Conservation (phyloP, 2,797 vertebrate genomes). For the Yasuhikotakia modesta region DNA sequence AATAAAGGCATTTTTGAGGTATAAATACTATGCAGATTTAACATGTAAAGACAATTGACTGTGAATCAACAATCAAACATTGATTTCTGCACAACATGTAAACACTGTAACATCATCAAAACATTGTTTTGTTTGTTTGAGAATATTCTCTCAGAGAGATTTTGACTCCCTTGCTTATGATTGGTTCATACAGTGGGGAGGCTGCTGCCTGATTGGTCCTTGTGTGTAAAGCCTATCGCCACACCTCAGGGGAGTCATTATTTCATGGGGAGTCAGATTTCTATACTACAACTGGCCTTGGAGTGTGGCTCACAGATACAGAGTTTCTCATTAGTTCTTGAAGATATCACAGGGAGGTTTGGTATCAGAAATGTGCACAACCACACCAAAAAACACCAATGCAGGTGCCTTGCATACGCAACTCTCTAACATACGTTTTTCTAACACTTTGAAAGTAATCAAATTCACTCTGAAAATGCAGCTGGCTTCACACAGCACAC, state of each 20-base stretch:
- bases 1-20: too few species aligned
- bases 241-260: too few species aligned
- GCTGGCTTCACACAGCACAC: slow-evolving; percentile 68
- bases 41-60: not conserved
- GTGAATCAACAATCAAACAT: not conserved
- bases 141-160: too few species aligned
- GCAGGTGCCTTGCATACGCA: slow-evolving; percentile 64
- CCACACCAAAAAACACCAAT: slow-evolving; percentile 53
- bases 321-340: slow-evolving; percentile 39
- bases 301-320: slow-evolving; percentile 24
- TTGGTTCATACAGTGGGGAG: too few species aligned
- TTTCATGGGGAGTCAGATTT: too few species aligned
- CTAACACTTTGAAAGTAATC: slow-evolving; percentile 52
- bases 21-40: too few species aligned
- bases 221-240: too few species aligned
- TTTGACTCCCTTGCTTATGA: too few species aligned
- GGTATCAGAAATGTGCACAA: slow-evolving; percentile 66
- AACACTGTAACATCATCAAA: not conserved
- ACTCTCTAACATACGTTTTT: slow-evolving; percentile 63
- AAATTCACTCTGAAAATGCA: slow-evolving; percentile 69
- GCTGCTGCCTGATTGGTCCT: too few species aligned
- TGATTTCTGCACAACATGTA: not conserved
- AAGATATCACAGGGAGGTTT: slow-evolving; percentile 49
- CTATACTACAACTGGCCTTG: slow-evolving; percentile 18
- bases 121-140: not conserved